Base-by-base conservation (phyloP, 2,888 invertebrate species). In the Diachrysia chrysitis region DNA sequence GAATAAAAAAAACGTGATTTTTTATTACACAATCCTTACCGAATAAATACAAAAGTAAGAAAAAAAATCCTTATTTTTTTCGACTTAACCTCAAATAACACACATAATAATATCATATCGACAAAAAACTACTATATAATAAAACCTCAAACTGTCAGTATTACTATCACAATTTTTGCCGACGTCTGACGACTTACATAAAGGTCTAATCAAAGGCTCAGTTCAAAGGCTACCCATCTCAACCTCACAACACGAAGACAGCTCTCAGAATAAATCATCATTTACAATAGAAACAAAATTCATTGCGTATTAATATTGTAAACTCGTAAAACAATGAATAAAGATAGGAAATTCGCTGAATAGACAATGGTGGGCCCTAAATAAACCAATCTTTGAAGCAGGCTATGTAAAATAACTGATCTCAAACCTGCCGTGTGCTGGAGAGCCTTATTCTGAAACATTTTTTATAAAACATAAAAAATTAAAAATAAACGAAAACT, bases 221-320 rank as follows among this genome's bases (percentile, higher is more conserved):
- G 64, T 75, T 76, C 78, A 78, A 84, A 78, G 69, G 58, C 29
- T 63, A 72, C 76, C 76, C 73, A 77, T 69, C 66, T 79, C 79
- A 79, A 32, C 4, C 61, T 56, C 25, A 66, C 65, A 57, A 73
- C 51, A 51, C 57, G 46, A 67, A 73, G 76, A 80, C 73, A 73
- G 69, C 58, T 66, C 58, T 67, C 59, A 56, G 71, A 85, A 85
- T 85, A 86, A 85, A 84, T 85, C 82, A 84, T 80, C 72, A 82
- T 83, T 84, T 80, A 76, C 83, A 84, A 83, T 76, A 66, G 78
- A 71, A 83, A 82, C 82, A 83, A 86, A 85, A 85, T 83, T 82
- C 82, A 83, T 81, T 71, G 78, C 71, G 76, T 82, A 83, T 86
- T 83, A 83, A 83, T 81, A 78, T 74, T 78, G 76, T 79, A 78